Conservation (phyloP, 2,113 vertebrate genomes). For the Hyla sarda region DNA sequence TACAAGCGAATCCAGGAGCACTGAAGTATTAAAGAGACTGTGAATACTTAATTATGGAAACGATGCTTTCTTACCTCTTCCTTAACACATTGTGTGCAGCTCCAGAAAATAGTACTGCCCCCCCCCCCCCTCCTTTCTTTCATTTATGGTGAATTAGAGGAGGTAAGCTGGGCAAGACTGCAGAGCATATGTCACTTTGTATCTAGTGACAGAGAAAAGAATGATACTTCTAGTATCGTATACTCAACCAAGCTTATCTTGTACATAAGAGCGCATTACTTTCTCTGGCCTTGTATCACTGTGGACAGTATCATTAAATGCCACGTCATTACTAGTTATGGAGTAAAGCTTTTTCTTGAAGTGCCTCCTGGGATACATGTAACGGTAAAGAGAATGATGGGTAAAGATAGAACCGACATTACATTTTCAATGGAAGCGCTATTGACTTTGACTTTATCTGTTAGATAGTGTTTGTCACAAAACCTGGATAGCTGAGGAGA, state of each 20-base stretch:
- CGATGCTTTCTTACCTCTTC: slow-evolving; percentile 72
- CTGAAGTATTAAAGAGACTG: slow-evolving; percentile 78
- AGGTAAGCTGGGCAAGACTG: slow-evolving; percentile 73
- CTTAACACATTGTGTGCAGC: slow-evolving; percentile 67
- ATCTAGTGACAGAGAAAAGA: slow-evolving; percentile 89
- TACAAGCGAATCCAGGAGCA: slow-evolving; percentile 72
- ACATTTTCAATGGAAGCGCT: slow-evolving; percentile 91
- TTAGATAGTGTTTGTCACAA: slow-evolving; percentile 97
- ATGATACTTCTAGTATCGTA: slow-evolving; percentile 80
- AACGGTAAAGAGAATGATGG: slow-evolving; percentile 83
- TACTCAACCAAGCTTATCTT: slow-evolving; percentile 92
- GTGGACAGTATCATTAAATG: slow-evolving; percentile 99
- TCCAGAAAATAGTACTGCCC: slow-evolving; percentile 68
- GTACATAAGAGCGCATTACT: slow-evolving; percentile 90
- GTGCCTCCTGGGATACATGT: slow-evolving; percentile 82
- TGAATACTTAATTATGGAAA: slow-evolving; percentile 78
- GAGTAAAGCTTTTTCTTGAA: slow-evolving; percentile 88
- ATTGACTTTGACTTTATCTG: slow-evolving; percentile 98
- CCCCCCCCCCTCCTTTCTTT: not conserved
- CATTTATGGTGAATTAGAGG: slow-evolving; percentile 71
- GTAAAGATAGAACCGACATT: slow-evolving; percentile 90
- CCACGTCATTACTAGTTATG: slow-evolving; percentile 98
- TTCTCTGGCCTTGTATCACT: slow-evolving; percentile 91
- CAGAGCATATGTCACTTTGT: slow-evolving; percentile 88
- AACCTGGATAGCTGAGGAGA: slow-evolving; percentile 82